Evolutionary conservation across 2,113 vertebrate genomes (phyloP).

Genomic region (Protobothrops flavoviridis): DNA sequence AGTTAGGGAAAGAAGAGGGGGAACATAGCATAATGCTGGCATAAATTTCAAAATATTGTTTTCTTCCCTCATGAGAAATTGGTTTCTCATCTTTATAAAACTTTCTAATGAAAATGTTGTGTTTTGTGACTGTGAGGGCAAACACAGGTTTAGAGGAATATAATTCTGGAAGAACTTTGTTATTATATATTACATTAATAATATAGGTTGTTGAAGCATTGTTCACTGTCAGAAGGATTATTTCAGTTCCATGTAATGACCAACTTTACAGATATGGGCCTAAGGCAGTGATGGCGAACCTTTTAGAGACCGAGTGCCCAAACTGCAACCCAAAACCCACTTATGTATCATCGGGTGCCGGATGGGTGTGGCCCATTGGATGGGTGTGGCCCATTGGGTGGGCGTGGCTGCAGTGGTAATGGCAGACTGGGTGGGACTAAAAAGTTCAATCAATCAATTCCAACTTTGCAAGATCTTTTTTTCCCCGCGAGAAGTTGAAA

Average conservation of each 20-base stretch:
- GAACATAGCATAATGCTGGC: conserved; percentile 43
- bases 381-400: too few species aligned
- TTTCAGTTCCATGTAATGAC: not conserved
- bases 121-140: not conserved
- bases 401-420: too few species aligned
- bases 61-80: conserved; percentile 39
- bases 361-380: too few species aligned
- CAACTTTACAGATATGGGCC: not conserved
- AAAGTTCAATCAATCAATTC: too few species aligned
- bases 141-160: not conserved
- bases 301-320: too few species aligned
- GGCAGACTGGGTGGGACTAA: too few species aligned
- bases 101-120: not conserved
- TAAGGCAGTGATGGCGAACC: too few species aligned
- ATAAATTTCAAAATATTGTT: conserved; percentile 60
- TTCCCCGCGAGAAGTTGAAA: too few species aligned
- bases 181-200: not conserved
- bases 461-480: too few species aligned
- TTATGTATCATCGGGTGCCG: too few species aligned
- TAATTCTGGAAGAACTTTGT: not conserved
- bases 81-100: conserved; percentile 22
- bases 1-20: conserved; percentile 54
- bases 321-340: too few species aligned
- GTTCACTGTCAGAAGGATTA: not conserved
- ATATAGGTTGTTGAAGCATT: not conserved